phyloP scores from a whole-genome alignment of 2,888 invertebrate species.

The Dicycla oo region DNA sequence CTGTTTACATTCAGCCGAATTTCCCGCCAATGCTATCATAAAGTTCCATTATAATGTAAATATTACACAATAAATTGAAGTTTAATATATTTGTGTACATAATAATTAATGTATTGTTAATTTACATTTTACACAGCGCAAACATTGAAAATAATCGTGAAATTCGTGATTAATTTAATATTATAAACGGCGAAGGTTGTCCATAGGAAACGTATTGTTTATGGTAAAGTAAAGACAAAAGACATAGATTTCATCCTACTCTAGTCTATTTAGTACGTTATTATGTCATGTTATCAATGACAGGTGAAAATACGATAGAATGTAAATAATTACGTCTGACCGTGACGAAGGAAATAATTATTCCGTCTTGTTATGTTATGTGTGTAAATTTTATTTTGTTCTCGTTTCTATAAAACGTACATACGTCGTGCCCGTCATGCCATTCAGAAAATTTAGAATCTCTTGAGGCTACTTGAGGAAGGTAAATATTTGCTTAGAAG shows the following conservation, averaged over 20 bases:
- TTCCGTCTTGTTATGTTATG: not conserved
- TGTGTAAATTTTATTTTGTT: not conserved
- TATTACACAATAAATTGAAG: no score
- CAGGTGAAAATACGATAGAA: constrained; percentile 46
- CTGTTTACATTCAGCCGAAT: constrained; percentile 65
- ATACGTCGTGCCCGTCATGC: not conserved
- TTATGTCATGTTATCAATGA: constrained; percentile 24
- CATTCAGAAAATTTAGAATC: constrained; percentile 14
- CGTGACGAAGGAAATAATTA: constrained; percentile 4
- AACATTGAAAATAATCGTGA: constrained; percentile 50
- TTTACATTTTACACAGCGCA: constrained; percentile 64
- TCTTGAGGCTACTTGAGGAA: constrained; percentile 19
- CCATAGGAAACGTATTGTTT: constrained; percentile 44
- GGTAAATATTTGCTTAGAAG: constrained; percentile 31
- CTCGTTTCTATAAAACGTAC: not conserved
- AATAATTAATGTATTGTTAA: constrained; percentile 10
- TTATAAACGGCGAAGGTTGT: constrained; percentile 34
- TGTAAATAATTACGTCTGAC: constrained; percentile 52
- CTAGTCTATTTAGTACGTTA: no score
- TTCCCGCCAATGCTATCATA: constrained; percentile 66
- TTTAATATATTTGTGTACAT: constrained; percentile 1
- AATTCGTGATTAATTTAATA: constrained; percentile 13
- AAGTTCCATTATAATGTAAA: no score
- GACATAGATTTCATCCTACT: no score
- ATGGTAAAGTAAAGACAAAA: constrained; percentile 45